These are phyloP conservation scores for Garra rufa DNA, from an alignment of 2,113 vertebrate genomes.

Conservation along the genomic window DNA sequence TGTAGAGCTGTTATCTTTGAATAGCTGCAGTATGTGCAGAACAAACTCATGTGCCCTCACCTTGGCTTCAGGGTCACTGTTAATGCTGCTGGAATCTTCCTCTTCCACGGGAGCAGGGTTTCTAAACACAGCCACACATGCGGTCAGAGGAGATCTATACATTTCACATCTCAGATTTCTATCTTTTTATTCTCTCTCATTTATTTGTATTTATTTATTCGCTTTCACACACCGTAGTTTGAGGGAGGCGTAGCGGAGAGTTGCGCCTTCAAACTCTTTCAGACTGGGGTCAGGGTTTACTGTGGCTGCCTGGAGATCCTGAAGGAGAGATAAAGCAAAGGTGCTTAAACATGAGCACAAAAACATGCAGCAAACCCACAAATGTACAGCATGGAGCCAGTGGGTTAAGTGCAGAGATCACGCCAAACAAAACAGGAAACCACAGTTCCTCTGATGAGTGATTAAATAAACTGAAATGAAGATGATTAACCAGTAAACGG, in stretches of 20 bases:
- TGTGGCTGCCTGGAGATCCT: conserved; percentile 96
- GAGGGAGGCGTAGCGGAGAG: conserved; percentile 93
- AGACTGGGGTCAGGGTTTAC: conserved; percentile 97
- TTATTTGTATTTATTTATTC: neutral
- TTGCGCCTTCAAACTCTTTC: conserved; percentile 98
- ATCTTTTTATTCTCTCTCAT: neutral
- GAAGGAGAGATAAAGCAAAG: conserved; percentile 61
- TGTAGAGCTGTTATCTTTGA: neutral
- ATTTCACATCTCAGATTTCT: neutral
- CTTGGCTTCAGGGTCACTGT: conserved; percentile 92
- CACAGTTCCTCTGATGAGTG: neutral
- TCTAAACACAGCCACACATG: conserved; percentile 70
- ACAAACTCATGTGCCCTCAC: conserved; percentile 68
- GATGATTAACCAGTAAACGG: neutral
- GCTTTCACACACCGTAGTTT: conserved; percentile 81
- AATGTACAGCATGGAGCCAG: neutral
- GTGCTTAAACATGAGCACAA: conserved; percentile 38
- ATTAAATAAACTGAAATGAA: neutral
- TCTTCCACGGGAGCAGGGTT: conserved; percentile 85
- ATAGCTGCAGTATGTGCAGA: neutral
- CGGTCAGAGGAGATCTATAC: neutral
- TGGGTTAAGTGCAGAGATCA: conserved; percentile 29
- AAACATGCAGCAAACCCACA: conserved; percentile 35
- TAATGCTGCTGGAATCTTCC: conserved; percentile 85
- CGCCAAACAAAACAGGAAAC: conserved; percentile 8